Conservation (phyloP, 2,797 vertebrate genomes). For the Tokudaia muenninki region DNA sequence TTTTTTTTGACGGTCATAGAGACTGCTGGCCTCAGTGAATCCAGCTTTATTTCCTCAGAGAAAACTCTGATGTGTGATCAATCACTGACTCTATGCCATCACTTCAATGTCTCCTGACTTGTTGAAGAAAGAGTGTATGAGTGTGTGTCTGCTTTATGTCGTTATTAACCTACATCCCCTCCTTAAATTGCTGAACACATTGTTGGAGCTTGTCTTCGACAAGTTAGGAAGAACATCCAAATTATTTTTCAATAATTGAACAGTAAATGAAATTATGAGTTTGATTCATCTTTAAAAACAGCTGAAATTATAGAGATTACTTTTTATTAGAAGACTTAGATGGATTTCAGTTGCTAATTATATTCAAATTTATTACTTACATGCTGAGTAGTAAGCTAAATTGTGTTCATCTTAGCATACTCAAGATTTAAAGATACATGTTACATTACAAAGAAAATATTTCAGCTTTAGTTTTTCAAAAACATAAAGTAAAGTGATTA, state of each 20-base stretch:
- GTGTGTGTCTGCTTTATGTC: not conserved
- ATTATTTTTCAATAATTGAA: not conserved
- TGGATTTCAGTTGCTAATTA: not conserved
- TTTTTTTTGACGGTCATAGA: not conserved
- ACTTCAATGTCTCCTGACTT: not conserved
- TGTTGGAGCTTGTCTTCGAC: not conserved
- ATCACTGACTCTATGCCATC: no score
- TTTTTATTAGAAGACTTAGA: not conserved
- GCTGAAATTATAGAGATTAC: not conserved
- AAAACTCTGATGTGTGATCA: not conserved
- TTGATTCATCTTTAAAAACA: not conserved
- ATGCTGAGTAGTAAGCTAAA: not conserved
- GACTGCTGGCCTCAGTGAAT: not conserved
- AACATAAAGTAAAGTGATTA: not conserved
- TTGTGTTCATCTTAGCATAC: not conserved
- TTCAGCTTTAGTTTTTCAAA: slow-evolving; percentile 29
- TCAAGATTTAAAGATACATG: not conserved
- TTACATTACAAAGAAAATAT: not conserved
- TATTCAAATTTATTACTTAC: slow-evolving; percentile 17
- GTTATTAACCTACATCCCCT: not conserved
- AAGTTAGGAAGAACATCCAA: not conserved
- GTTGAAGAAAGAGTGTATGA: not conserved
- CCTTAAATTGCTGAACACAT: not conserved
- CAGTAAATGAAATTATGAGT: not conserved
- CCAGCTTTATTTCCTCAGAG: not conserved